These are phyloP conservation scores for Ptilonorhynchus violaceus DNA, from an alignment of 2,113 vertebrate species.

Conservation along the genomic window DNA sequence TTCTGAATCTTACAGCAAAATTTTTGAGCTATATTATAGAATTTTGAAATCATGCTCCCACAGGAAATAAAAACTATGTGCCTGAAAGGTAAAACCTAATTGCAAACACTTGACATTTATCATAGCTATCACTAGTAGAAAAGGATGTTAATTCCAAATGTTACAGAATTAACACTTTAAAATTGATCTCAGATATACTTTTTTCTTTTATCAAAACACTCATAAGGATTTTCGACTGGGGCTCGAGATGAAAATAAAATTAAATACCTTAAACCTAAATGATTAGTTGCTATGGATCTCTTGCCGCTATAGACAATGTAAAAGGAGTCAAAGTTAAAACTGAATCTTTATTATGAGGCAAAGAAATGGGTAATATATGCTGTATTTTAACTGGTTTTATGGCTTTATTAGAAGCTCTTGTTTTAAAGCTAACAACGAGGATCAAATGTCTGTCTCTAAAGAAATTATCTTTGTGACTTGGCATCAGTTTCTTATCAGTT, in stretches of 20 bases:
- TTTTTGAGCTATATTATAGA: not conserved
- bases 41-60: not conserved
- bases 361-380: not conserved
- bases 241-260: not conserved
- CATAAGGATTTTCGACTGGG: not conserved
- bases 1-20: not conserved
- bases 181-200: not conserved
- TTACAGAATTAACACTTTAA: not conserved
- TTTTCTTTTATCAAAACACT: not conserved
- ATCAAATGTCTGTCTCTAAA: not conserved
- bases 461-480: not conserved
- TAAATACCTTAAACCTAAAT: not conserved
- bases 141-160: not conserved
- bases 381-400: not conserved
- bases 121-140: not conserved
- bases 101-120: slow-evolving; percentile 47
- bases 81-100: slow-evolving; percentile 34
- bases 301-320: not conserved
- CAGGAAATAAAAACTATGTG: slow-evolving; percentile 14
- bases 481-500: not conserved
- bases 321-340: slow-evolving; percentile 7
- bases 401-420: slow-evolving; percentile 6
- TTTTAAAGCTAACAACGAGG: not conserved
- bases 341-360: not conserved
- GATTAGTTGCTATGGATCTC: not conserved